Evolutionary conservation across 2,113 vertebrate species (phyloP).

Genomic region (Zosterops hypoxanthus): DNA sequence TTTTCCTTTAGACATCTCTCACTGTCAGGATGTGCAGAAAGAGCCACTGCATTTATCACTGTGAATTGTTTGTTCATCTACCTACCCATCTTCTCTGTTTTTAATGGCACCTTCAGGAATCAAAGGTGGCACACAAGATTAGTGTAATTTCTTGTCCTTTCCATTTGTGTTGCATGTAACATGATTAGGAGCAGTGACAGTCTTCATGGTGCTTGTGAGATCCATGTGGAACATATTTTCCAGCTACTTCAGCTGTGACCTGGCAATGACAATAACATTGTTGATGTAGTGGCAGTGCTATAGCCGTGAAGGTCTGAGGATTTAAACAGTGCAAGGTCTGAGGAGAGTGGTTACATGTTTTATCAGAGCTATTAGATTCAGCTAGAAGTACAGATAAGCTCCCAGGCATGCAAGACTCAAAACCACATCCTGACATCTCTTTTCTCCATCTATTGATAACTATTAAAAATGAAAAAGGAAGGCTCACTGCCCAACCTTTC

Average conservation of each 20-base stretch:
- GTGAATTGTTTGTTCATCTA: neutral
- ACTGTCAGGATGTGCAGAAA: neutral
- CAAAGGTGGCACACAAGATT: neutral
- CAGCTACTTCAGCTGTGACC: neutral
- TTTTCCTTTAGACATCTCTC: neutral
- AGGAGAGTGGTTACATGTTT: neutral
- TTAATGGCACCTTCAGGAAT: neutral
- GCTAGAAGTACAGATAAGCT: neutral
- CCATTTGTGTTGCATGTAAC: neutral
- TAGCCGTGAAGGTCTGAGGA: neutral
- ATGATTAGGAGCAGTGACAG: neutral
- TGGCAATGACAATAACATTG: neutral
- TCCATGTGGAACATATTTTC: neutral
- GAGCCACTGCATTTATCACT: neutral
- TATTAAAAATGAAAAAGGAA: neutral
- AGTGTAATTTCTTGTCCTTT: conserved; percentile 11
- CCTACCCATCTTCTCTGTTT: neutral
- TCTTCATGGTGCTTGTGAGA: neutral
- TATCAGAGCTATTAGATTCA: neutral
- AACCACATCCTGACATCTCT: neutral
- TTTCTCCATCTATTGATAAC: neutral
- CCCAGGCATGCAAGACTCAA: neutral
- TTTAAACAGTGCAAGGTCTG: neutral
- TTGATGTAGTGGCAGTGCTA: neutral
- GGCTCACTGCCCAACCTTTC: neutral